Base-by-base conservation (phyloP, 1,140 invertebrate species). In the Papilio dardanus region DNA sequence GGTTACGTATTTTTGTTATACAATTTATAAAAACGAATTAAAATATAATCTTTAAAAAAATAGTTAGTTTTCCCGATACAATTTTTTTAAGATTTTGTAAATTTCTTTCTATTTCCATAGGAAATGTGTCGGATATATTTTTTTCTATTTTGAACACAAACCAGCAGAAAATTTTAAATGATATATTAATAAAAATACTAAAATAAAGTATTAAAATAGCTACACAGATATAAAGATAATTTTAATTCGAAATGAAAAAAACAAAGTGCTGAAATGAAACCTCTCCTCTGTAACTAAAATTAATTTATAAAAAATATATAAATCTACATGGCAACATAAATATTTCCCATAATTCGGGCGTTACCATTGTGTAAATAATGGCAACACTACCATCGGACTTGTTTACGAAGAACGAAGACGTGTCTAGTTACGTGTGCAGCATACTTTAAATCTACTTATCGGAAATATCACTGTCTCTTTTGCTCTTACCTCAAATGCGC, bases 371-470 rank as follows among this genome's bases (percentile, higher is more conserved):
- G 67, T 7, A 65, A 69, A 73, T 46, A 75, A 77, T 90, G 87
- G 91, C 87, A 92, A 89, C 85, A 88, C 83, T 80, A 77, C 33
- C 68, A 68, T 81, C 77, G 79, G 82, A 85, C 88, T 93, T 92
- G 90, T 93, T 92, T 92, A 92, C 88, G 88, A 90, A 85, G 85
- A 90, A 86, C 85, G 87, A 90, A 91, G 88, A 93, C 91, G 91
- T 93, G 91, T 93, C 88, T 90, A 83, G 86, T 93, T 91, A 92
- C 91, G 91, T 92, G 86, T 91, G 87, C 89, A 88, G 86, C 88
- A 87, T 88, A 86, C 83, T 85, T 82, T 82, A 81, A 86, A 84
- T 86, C 79, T 80, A 81, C 83, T 85, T 90, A 86, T 89, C 86
- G 85, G 83, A 90, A 79, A 77, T 85, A 86, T 83, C 78, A 33